A percentile compares a stretch with the other conserved stretches of the same genome.
phyloP scores from a whole-genome alignment of 2,797 vertebrate species.

The Anabas testudineus region DNA sequence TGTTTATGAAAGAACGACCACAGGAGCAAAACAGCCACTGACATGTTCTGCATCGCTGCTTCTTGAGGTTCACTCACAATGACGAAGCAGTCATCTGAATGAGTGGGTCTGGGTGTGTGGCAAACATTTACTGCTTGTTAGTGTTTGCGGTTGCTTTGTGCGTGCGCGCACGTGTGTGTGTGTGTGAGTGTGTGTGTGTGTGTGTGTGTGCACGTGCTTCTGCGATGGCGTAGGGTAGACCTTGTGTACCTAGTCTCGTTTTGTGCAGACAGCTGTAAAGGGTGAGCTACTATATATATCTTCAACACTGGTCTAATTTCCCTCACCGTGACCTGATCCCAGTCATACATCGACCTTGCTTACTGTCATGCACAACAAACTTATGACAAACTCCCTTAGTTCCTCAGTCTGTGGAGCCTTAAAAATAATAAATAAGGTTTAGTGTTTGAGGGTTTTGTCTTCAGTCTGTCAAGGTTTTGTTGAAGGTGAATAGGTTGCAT shows the following conservation, averaged over 20 bases:
- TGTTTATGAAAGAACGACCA: constrained; percentile 22
- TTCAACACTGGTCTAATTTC: constrained; percentile 59
- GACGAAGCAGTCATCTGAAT: constrained; percentile 37
- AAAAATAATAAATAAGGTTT: constrained; percentile 2
- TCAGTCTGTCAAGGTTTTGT: constrained; percentile 6
- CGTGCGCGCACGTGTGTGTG: constrained; percentile 1
- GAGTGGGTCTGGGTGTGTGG: constrained; percentile 16
- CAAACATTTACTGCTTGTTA: constrained; percentile 31
- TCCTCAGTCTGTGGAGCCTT: constrained; percentile 17
- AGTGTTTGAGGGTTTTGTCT: background rate
- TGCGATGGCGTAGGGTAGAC: constrained; percentile 28
- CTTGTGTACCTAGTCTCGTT: constrained; percentile 40
- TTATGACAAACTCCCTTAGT: constrained; percentile 48
- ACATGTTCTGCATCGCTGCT: constrained; percentile 31
- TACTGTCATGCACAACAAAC: constrained; percentile 46
- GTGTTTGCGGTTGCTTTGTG: constrained; percentile 22
- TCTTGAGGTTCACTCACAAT: constrained; percentile 41
- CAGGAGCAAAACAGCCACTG: constrained; percentile 19
- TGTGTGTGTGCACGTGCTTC: constrained; percentile 8
- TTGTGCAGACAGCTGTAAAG: constrained; percentile 70
- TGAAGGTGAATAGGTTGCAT: constrained; percentile 24
- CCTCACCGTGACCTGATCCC: constrained; percentile 55
- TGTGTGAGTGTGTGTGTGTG: constrained; percentile 13
- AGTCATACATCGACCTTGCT: constrained; percentile 63
- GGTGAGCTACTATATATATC: constrained; percentile 71